These are phyloP conservation scores for Drosophila leontia DNA, from an alignment of 1,140 invertebrate genomes.

Conservation along the genomic window DNA sequence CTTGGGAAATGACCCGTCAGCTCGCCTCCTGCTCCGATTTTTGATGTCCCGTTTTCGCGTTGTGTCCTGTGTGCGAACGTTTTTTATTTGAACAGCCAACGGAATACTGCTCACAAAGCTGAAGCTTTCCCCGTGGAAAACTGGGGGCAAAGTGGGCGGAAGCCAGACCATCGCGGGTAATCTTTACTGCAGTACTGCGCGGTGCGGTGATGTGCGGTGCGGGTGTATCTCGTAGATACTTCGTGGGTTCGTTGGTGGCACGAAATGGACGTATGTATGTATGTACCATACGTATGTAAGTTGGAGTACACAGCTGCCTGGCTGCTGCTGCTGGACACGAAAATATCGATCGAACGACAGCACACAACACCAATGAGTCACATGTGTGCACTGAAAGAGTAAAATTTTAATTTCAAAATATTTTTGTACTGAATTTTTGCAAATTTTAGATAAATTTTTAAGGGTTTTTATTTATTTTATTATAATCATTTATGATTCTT, in stretches of 20 bases:
- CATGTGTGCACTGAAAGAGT: conserved; percentile 2
- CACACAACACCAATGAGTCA: conserved; percentile 30
- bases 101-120: conserved; percentile 11
- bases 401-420: no score
- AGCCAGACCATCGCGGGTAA: conserved; percentile 43
- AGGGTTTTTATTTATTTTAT: no score
- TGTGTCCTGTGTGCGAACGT: conserved; percentile 49
- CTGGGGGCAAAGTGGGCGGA: conserved; percentile 39
- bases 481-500: no score
- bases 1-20: conserved; percentile 11
- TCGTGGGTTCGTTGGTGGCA: conserved; percentile 53
- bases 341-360: conserved; percentile 63
- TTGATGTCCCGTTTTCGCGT: neutral
- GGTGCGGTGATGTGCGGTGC: conserved; percentile 10
- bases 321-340: conserved; percentile 66
- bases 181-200: conserved; percentile 22
- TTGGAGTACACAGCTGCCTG: conserved; percentile 48
- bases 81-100: conserved; percentile 55
- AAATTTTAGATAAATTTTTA: no score
- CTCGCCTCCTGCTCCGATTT: neutral
- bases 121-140: conserved; percentile 23
- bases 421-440: no score
- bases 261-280: conserved; percentile 1
- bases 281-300: no score
- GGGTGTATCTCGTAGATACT: conserved; percentile 70